phyloP scores from a whole-genome alignment of 1,140 invertebrate species.

The Watersipora subatra region DNA sequence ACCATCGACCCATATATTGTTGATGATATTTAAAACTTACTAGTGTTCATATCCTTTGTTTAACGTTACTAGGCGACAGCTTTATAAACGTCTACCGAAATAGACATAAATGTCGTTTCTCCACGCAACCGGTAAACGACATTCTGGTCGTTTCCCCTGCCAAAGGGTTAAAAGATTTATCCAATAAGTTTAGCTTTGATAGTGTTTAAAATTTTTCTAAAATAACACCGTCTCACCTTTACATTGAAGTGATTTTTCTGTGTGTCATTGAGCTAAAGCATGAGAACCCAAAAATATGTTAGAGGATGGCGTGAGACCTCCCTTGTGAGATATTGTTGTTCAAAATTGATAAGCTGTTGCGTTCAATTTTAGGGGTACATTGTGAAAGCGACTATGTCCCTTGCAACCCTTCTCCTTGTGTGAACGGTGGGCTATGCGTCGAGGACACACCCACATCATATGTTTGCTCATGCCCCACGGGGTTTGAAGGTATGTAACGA shows the following conservation, averaged over 20 bases:
- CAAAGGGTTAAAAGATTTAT: no score
- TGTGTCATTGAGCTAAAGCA: background rate
- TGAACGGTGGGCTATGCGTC: slow-evolving; percentile 7
- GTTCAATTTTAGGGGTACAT: background rate
- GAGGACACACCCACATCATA: background rate
- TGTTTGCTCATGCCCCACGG: slow-evolving; percentile 51
- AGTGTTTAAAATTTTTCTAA: background rate
- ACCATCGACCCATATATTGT: no score
- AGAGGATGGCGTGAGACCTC: background rate
- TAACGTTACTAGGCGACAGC: no score
- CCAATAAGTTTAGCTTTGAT: no score
- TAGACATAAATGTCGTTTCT: no score
- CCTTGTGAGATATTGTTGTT: background rate
- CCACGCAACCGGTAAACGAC: no score
- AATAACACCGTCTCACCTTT: background rate
- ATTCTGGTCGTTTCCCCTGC: no score
- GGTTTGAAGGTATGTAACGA: slow-evolving; percentile 54
- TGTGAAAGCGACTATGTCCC: background rate
- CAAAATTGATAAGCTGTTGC: background rate
- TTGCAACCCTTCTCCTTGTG: slow-evolving; percentile 7
- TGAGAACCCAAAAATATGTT: background rate
- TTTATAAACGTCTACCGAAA: no score
- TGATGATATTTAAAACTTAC: no score
- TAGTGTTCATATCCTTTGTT: no score
- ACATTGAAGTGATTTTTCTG: no score